phyloP scores from a whole-genome alignment of 1,140 invertebrate genomes.

The Dufourea novaeangliae region DNA sequence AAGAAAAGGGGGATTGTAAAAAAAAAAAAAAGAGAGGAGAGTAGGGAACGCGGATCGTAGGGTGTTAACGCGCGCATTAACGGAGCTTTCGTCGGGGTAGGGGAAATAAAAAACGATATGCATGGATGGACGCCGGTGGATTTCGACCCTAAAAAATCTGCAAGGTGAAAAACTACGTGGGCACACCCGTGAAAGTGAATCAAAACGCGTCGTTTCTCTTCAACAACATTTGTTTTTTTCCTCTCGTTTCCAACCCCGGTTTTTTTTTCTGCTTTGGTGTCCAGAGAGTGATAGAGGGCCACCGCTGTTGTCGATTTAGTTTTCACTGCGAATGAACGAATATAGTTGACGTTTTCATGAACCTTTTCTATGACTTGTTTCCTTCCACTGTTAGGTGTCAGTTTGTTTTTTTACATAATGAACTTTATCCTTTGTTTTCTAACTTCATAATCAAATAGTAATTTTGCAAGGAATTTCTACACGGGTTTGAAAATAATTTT shows the following conservation, averaged over 20 bases:
- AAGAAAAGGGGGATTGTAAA: constrained; percentile 36
- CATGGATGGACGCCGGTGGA: constrained; percentile 43
- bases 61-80: constrained; percentile 50
- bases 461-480: too few relatives aligned
- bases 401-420: too few relatives aligned
- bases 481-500: too few relatives aligned
- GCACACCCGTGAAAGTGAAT: constrained; percentile 34
- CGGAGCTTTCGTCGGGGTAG: constrained; percentile 43
- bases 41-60: constrained; percentile 15
- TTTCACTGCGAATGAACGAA: constrained; percentile 20
- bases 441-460: too few relatives aligned
- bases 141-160: constrained; percentile 35
- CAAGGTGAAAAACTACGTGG: constrained; percentile 47
- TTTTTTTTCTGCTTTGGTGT: not conserved
- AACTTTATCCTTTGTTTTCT: too few relatives aligned
- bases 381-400: constrained; percentile 21
- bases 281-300: not conserved
- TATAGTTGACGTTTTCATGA: not conserved
- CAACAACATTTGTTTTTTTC: constrained; percentile 35
- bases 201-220: constrained; percentile 36
- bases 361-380: constrained; percentile 23
- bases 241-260: not conserved
- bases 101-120: constrained; percentile 48
- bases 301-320: constrained; percentile 22
- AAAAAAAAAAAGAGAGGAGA: constrained; percentile 18